Percentiles rank a stretch among this genome's conserved stretches.
phyloP scores from a whole-genome alignment of 2,888 invertebrate genomes.

The Sphaerophoria rueppellii region DNA sequence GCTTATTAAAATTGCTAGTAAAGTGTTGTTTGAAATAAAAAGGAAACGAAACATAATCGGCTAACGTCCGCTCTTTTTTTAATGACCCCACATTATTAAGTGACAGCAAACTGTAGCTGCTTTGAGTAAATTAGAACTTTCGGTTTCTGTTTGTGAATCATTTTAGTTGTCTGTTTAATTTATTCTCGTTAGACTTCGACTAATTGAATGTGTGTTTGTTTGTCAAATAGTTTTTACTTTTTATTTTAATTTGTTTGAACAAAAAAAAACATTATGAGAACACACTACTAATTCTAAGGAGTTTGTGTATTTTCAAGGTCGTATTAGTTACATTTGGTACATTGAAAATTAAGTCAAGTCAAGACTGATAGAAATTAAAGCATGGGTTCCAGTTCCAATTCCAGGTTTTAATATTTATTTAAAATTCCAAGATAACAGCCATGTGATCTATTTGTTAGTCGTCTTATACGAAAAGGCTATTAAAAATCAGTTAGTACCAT shows the following conservation, averaged over 20 bases:
- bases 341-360: no score
- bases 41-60: slow-evolving; percentile 27
- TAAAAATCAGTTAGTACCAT: no score
- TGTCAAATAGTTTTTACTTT: neutral
- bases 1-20: neutral
- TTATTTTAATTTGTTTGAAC: slow-evolving; percentile 1
- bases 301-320: no score
- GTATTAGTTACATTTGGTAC: no score
- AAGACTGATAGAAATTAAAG: no score
- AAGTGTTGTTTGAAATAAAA: neutral
- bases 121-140: slow-evolving; percentile 7
- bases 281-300: no score
- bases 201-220: neutral
- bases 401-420: no score
- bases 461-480: no score
- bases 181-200: neutral
- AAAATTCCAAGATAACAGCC: no score
- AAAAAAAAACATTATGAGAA: neutral
- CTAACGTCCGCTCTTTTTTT: slow-evolving; percentile 27
- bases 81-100: slow-evolving; percentile 22
- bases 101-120: slow-evolving; percentile 1
- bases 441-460: no score
- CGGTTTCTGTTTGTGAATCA: slow-evolving; percentile 2
- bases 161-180: slow-evolving; percentile 1
- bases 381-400: no score